Percentiles rank a stretch among this genome's conserved stretches.
These are phyloP conservation scores for Lepidocyrtinus sp. DNA, from an alignment of 2,888 invertebrate species.

Conservation along the genomic window DNA sequence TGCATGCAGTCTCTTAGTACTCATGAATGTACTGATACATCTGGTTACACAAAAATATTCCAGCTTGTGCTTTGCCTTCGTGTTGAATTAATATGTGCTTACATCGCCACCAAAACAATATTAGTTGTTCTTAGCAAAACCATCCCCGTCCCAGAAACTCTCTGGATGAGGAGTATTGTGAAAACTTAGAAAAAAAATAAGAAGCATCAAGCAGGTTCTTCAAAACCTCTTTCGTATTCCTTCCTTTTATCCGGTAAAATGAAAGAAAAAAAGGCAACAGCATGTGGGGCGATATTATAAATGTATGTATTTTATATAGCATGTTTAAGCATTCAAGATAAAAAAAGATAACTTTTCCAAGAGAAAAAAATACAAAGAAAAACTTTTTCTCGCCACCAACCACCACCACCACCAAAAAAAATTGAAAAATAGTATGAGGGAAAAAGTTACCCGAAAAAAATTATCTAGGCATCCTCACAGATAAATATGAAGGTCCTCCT, in stretches of 20 bases:
- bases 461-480: too few relatives aligned
- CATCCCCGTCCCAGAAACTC: too few relatives aligned
- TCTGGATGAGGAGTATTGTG: constrained; percentile 39
- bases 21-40: constrained; percentile 48
- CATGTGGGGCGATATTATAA: constrained; percentile 53
- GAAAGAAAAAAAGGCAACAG: constrained; percentile 57
- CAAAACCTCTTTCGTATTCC: constrained; percentile 58
- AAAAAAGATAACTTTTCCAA: constrained; percentile 56
- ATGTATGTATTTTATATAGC: constrained; percentile 50
- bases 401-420: constrained; percentile 28
- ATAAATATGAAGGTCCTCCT: too few relatives aligned
- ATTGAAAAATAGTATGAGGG: constrained; percentile 16
- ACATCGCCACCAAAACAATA: constrained; percentile 44
- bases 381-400: constrained; percentile 33
- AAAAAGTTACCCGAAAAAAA: constrained; percentile 10
- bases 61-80: constrained; percentile 6
- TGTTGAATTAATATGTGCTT: constrained; percentile 57
- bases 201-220: constrained; percentile 45
- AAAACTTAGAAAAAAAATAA: constrained; percentile 34
- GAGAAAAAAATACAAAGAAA: constrained; percentile 40
- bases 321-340: too few relatives aligned
- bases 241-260: constrained; percentile 44
- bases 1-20: too few relatives aligned
- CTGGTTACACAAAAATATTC: constrained; percentile 44
- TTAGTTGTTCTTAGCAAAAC: constrained; percentile 30